Evolutionary conservation across 2,888 invertebrate genomes (phyloP).

Genomic region (Ophion obscuratus): DNA sequence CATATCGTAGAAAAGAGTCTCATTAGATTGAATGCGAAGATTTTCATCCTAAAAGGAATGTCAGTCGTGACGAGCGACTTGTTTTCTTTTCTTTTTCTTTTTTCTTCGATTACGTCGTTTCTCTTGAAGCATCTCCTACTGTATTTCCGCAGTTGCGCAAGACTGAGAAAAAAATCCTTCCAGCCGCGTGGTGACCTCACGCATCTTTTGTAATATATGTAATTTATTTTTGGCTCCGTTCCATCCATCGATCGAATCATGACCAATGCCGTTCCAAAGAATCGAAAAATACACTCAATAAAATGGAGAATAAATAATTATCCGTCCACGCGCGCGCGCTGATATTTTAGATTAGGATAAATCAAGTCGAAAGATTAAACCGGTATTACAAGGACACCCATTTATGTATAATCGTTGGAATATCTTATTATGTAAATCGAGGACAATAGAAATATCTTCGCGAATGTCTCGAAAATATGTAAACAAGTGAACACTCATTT

Average conservation of each 20-base stretch:
- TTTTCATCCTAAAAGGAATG: background rate
- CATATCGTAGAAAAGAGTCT: too few relatives aligned
- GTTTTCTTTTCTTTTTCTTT: too few relatives aligned
- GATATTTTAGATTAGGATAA: background rate
- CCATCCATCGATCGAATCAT: too few relatives aligned
- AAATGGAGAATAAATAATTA: background rate
- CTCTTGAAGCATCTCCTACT: slow-evolving; percentile 11
- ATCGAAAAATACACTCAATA: too few relatives aligned
- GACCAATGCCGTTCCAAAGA: too few relatives aligned
- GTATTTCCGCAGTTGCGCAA: slow-evolving; percentile 55
- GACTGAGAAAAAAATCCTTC: slow-evolving; percentile 50
- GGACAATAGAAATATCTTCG: background rate
- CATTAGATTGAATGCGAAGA: background rate
- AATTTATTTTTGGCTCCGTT: too few relatives aligned
- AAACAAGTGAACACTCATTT: too few relatives aligned
- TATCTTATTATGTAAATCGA: background rate
- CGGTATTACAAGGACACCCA: slow-evolving; percentile 10
- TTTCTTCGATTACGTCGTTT: slow-evolving; percentile 3
- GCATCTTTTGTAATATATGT: too few relatives aligned
- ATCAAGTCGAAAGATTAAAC: background rate
- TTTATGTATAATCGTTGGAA: background rate
- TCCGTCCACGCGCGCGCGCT: background rate
- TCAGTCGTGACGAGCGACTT: background rate
- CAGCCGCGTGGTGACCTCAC: background rate
- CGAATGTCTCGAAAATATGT: background rate